Percentiles rank a stretch among this genome's conserved stretches.
These are phyloP conservation scores for Liasis olivaceus DNA, from an alignment of 2,797 vertebrate species.

Conservation along the genomic window DNA sequence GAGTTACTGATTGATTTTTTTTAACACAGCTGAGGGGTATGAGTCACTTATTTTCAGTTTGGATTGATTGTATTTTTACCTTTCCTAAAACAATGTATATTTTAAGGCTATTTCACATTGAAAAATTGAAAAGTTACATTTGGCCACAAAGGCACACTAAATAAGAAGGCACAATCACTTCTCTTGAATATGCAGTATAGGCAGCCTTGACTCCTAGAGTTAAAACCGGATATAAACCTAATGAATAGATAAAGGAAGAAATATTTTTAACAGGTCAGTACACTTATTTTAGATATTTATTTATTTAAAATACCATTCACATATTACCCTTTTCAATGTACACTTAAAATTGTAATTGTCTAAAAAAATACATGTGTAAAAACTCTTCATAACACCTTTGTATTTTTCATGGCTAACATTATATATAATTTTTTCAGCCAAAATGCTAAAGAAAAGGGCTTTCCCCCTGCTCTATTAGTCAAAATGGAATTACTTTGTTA, in stretches of 20 bases:
- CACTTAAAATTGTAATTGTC: background rate
- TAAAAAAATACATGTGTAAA: constrained; percentile 4
- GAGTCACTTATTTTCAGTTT: constrained; percentile 41
- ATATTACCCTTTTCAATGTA: background rate
- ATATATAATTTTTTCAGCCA: background rate
- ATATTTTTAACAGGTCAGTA: background rate
- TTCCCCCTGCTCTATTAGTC: background rate
- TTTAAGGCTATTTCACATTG: background rate
- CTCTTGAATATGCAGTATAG: background rate
- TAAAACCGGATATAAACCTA: background rate
- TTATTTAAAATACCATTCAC: background rate
- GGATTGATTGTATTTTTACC: background rate
- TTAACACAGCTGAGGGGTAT: constrained; percentile 49
- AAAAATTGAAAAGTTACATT: background rate
- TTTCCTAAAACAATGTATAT: background rate
- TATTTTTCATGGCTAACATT: background rate
- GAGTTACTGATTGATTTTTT: constrained; percentile 53
- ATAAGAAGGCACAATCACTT: background rate
- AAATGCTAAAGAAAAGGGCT: background rate
- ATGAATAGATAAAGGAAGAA: background rate
- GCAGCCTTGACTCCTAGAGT: background rate
- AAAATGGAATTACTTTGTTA: background rate
- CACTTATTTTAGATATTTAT: background rate
- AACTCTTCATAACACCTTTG: background rate
- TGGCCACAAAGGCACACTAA: background rate